Percentiles rank a stretch among this genome's conserved stretches.
Conservation (phyloP, 2,797 vertebrate species). For the Podarcis lilfordi region DNA sequence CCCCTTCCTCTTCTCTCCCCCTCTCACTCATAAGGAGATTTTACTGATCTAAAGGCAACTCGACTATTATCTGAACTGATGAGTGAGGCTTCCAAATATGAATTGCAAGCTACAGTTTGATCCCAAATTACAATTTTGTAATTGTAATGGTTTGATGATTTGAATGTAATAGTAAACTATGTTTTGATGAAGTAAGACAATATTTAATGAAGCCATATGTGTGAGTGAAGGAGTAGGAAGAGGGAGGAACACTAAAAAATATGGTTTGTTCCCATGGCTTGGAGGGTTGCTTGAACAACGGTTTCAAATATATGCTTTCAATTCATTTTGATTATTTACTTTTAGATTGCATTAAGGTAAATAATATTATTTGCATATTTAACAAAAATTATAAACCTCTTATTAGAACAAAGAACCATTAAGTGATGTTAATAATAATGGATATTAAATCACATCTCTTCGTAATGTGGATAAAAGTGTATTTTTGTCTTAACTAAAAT, state of each 20-base stretch:
- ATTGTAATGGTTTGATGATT: not conserved
- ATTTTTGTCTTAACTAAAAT: not conserved
- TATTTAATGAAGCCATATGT: not conserved
- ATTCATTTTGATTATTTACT: not conserved
- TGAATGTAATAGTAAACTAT: not conserved
- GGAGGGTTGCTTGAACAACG: not conserved
- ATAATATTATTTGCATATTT: no score
- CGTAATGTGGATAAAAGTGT: not conserved
- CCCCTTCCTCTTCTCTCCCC: not conserved
- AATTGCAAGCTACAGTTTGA: not conserved
- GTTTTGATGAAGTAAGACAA: not conserved
- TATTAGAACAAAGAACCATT: no score
- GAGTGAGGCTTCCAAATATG: not conserved
- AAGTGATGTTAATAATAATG: not conserved
- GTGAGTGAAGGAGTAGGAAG: not conserved
- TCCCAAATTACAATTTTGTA: no score
- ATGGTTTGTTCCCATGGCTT: not conserved
- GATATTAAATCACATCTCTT: not conserved
- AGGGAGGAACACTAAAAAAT: not conserved
- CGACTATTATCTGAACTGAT: not conserved
- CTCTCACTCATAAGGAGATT: not conserved
- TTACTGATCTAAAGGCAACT: not conserved
- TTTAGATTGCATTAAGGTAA: not conserved
- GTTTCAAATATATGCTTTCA: constrained; percentile 4
- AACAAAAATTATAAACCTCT: no score